Evolutionary conservation across 2,888 invertebrate species (phyloP).

Genomic region (Empis livida): DNA sequence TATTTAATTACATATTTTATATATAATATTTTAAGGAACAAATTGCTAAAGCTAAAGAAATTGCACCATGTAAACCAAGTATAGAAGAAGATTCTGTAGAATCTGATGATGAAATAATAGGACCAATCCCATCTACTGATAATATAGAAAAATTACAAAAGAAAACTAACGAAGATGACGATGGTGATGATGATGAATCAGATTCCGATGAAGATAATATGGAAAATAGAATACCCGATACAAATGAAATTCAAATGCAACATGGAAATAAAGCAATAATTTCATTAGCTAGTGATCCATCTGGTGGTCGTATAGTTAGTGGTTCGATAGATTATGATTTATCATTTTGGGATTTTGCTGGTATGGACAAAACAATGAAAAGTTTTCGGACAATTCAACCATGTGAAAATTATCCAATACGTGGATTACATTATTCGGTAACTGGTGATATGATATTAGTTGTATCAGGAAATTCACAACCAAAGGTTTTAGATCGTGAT

Average conservation of each 20-base stretch:
- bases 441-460: constrained; percentile 92
- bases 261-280: constrained; percentile 85
- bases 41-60: constrained; percentile 30
- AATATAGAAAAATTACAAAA: constrained; percentile 1
- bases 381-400: constrained; percentile 90
- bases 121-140: constrained; percentile 21
- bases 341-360: constrained; percentile 97
- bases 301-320: constrained; percentile 74
- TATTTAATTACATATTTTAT: not conserved
- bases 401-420: constrained; percentile 90
- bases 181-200: constrained; percentile 39
- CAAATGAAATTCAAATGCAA: constrained; percentile 68
- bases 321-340: constrained; percentile 96
- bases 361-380: constrained; percentile 86
- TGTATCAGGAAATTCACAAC: constrained; percentile 81
- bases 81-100: constrained; percentile 9
- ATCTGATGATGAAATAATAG: constrained; percentile 19
- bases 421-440: constrained; percentile 71
- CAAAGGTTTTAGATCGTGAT: constrained; percentile 88
- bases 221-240: constrained; percentile 53
- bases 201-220: constrained; percentile 38
- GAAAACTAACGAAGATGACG: constrained; percentile 16
- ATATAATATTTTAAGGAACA: constrained; percentile 24
- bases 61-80: constrained; percentile 19
- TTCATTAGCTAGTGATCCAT: constrained; percentile 83